Evolutionary conservation across 1,140 invertebrate genomes (phyloP), one percentile per base, ranked within the genome.

Genomic region (Limonius californicus): DNA sequence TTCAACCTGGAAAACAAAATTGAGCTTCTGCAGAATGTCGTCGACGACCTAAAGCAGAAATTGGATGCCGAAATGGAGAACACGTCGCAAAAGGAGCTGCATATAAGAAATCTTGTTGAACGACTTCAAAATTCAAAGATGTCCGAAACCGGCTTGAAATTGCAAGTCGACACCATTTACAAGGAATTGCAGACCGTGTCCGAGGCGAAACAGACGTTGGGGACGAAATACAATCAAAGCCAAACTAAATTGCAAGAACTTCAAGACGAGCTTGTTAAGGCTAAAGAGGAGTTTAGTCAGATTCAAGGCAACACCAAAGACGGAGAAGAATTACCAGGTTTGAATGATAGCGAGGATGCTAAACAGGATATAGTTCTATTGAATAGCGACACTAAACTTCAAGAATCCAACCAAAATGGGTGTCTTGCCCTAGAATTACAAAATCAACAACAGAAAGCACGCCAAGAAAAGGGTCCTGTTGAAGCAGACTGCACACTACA

Each of bases 101-200:
- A 50, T 18, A 50, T 50, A 7, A 15, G 16, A 3, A 50, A 50
- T 18, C 15, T 50, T 4, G 14, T 21, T 71, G 67, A 70, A 62
- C 70, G 74, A 62, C 60, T 70, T 6, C 65, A 70, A 67, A 70
- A 63, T 53, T 56, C 63, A 39, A 72, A 75, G 70, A 70, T 72
- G 69, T 42, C 57, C 9, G 71, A 76, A 68, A 70, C 70, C 2
- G 67, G 60, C 42, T 57, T 73, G 1, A 74, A 74, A 60, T 56
- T 71, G 11, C 72, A 74, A 58, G 65, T 66, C 42, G 68, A 72
- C 54, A 68, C 67, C 4, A 42, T 74, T n/a, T 67, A 56, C 39
- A 74, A 69, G 35, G 73, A 75, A 63, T 55, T 69, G 16, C 45
- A 63, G 18, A 55, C 54, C 35, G 18, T 67, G 7, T 18, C 19